These are phyloP conservation scores for Caenorhabditis parvicauda DNA, from an alignment of 2,888 invertebrate species.

Conservation along the genomic window DNA sequence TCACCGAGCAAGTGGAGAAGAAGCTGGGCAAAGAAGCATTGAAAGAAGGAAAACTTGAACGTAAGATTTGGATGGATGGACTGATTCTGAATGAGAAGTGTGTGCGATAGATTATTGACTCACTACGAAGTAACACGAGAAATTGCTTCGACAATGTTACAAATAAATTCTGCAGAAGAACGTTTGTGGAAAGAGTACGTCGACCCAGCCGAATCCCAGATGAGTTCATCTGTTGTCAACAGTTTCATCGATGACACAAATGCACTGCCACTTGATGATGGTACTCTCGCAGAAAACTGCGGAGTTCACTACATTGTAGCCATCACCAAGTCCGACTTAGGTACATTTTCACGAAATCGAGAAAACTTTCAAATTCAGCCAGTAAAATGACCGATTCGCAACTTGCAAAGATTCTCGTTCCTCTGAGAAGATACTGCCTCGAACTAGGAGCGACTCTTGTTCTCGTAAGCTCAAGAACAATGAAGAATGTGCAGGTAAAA, in stretches of 20 bases:
- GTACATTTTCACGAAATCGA: slow-evolving; percentile 4
- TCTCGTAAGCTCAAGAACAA: slow-evolving; percentile 35
- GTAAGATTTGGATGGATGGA: too few relatives aligned
- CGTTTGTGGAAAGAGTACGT: slow-evolving; percentile 61
- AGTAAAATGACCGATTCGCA: slow-evolving; percentile 38
- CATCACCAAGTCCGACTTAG: slow-evolving; percentile 56
- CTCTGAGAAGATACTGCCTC: slow-evolving; percentile 56
- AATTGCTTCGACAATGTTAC: neutral
- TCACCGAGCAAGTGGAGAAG: slow-evolving; percentile 40
- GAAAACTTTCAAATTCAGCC: neutral
- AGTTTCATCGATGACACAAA: slow-evolving; percentile 34
- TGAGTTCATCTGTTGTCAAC: slow-evolving; percentile 37
- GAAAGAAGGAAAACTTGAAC: slow-evolving; percentile 18
- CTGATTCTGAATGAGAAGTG: too few relatives aligned
- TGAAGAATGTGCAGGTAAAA: slow-evolving; percentile 43
- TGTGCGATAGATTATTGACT: neutral
- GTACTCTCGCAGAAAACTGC: slow-evolving; percentile 52
- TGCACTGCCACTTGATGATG: slow-evolving; percentile 48
- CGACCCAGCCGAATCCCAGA: slow-evolving; percentile 52
- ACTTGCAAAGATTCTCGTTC: slow-evolving; percentile 49
- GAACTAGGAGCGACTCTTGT: slow-evolving; percentile 55
- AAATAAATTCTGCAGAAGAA: slow-evolving; percentile 51
- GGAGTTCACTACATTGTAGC: slow-evolving; percentile 55
- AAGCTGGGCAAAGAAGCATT: slow-evolving; percentile 42
- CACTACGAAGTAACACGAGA: neutral